Evolutionary conservation across 2,888 invertebrate genomes (phyloP).

Genomic region (Brachyptera risi): DNA sequence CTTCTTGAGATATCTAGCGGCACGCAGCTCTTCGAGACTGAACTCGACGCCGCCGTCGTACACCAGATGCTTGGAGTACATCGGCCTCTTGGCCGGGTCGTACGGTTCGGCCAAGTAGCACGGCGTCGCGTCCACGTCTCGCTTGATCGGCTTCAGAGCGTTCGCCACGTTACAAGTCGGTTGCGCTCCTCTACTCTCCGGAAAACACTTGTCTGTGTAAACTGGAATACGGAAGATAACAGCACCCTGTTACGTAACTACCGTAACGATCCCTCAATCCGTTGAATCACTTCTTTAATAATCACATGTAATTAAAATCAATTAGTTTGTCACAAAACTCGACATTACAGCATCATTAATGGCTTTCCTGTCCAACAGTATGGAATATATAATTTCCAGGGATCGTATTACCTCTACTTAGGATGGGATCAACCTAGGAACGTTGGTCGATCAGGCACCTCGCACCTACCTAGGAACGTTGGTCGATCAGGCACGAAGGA

Average conservation of each 20-base stretch:
- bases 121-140: background rate
- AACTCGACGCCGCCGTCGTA: constrained; percentile 62
- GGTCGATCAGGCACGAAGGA: constrained; percentile 37
- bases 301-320: too few species aligned
- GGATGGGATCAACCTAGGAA: too few species aligned
- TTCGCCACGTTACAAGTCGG: background rate
- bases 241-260: too few species aligned
- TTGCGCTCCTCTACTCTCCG: background rate
- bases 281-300: too few species aligned
- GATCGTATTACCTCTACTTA: too few species aligned
- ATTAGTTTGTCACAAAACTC: too few species aligned
- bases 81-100: constrained; percentile 57
- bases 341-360: too few species aligned
- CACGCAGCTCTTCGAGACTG: constrained; percentile 73
- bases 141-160: background rate
- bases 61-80: constrained; percentile 64
- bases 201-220: background rate
- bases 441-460: too few species aligned
- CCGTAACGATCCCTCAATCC: too few species aligned
- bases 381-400: too few species aligned
- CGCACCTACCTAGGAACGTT: constrained; percentile 51
- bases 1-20: constrained; percentile 40
- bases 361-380: too few species aligned
- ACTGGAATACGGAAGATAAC: too few species aligned
- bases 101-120: constrained; percentile 40